Percentiles rank a stretch among this genome's conserved stretches.
These are phyloP conservation scores for Linnaemya tessellans DNA, from an alignment of 2,888 invertebrate species.

Conservation along the genomic window DNA sequence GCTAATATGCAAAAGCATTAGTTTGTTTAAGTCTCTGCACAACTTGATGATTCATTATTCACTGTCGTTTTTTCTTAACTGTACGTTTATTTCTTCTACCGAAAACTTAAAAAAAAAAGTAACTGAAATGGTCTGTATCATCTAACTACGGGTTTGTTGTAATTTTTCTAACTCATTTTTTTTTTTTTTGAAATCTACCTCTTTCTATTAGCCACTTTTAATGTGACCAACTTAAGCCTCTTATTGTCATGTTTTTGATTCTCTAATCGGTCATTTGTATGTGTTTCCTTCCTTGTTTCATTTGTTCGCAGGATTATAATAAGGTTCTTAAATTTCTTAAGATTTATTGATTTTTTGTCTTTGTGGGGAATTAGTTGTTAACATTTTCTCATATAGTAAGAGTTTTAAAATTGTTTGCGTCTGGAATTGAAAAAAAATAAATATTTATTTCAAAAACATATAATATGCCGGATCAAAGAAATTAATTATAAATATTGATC, in stretches of 20 bases:
- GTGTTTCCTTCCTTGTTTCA: constrained; percentile 42
- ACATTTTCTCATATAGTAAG: not conserved
- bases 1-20: constrained; percentile 68
- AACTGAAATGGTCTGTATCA: constrained; percentile 34
- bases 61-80: constrained; percentile 69
- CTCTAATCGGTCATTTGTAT: constrained; percentile 57
- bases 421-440: not conserved
- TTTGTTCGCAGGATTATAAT: not conserved
- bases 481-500: not conserved
- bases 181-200: constrained; percentile 18
- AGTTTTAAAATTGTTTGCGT: not conserved
- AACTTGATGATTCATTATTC: constrained; percentile 70
- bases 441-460: not conserved
- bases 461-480: not conserved
- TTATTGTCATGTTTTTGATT: constrained; percentile 50
- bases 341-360: not conserved
- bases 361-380: not conserved
- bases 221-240: constrained; percentile 62
- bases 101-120: constrained; percentile 14
- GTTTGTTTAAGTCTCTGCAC: constrained; percentile 54
- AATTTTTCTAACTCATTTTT: constrained; percentile 49
- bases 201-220: constrained; percentile 22
- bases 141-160: constrained; percentile 58
- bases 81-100: constrained; percentile 61
- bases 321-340: constrained; percentile 6